Evolutionary conservation across 2,113 vertebrate genomes (phyloP).

Genomic region (Irena cyanogastra): DNA sequence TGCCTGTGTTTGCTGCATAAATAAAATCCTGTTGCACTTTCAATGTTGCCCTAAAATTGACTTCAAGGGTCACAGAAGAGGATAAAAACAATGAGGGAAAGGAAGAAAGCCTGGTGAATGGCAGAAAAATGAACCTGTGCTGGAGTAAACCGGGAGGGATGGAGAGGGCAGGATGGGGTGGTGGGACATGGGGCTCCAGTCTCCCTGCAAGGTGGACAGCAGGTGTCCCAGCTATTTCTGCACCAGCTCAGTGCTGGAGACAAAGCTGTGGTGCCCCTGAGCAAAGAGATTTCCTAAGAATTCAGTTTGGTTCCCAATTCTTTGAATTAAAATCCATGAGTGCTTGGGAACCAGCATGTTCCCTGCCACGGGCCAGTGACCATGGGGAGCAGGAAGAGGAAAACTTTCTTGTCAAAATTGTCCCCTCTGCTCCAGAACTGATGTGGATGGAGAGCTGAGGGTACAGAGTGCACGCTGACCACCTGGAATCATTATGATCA

Average conservation of each 20-base stretch:
- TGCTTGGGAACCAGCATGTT: rapidly evolving
- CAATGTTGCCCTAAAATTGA: background rate
- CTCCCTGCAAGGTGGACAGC: background rate
- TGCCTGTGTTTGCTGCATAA: background rate
- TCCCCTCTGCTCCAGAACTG: background rate
- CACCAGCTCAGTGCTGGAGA: background rate
- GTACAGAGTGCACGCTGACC: background rate
- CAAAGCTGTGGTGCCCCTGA: background rate
- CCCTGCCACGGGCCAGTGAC: background rate
- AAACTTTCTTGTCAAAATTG: background rate
- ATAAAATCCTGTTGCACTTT: background rate
- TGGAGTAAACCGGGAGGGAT: background rate
- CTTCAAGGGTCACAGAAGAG: background rate
- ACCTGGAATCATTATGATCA: background rate
- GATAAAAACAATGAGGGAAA: background rate
- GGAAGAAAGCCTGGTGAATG: background rate
- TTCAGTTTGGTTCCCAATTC: too few relatives aligned
- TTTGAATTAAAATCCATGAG: background rate
- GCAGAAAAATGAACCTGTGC: background rate
- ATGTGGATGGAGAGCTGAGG: background rate
- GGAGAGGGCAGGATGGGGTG: background rate
- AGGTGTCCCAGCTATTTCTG: background rate
- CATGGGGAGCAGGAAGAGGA: background rate
- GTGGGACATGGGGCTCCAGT: rapidly evolving
- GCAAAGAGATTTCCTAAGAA: background rate